Evolutionary conservation across 2,113 vertebrate species (phyloP).

Genomic region (Carollia perspicillata): DNA sequence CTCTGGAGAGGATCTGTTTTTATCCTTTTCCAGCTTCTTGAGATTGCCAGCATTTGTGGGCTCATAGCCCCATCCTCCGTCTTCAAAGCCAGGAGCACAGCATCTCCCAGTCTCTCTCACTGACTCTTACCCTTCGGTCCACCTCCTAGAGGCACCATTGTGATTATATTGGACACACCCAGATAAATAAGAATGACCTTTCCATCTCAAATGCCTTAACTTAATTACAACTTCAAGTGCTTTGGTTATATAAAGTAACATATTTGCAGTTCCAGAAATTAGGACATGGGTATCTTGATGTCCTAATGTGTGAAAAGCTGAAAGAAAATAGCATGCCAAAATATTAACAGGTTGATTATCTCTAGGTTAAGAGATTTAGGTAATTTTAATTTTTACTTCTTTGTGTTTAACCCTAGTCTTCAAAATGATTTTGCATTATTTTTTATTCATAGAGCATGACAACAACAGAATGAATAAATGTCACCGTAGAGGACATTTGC

Average conservation of each 20-base stretch:
- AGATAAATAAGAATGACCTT: conserved; percentile 9
- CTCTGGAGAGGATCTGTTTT: neutral
- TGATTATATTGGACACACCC: neutral
- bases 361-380: neutral
- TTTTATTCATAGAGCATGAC: neutral
- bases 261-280: neutral
- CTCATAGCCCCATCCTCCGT: neutral
- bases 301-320: neutral
- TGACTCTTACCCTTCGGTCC: neutral
- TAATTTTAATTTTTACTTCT: conserved; percentile 3
- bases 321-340: neutral
- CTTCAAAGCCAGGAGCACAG: neutral
- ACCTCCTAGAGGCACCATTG: neutral
- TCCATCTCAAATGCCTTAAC: neutral
- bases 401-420: neutral
- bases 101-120: neutral
- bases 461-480: neutral
- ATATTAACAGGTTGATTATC: neutral
- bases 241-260: neutral
- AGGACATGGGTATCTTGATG: neutral
- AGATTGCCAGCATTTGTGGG: neutral
- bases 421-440: neutral
- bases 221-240: neutral
- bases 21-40: neutral
- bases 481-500: neutral